Evolutionary conservation across 2,113 vertebrate species (phyloP).

Genomic region (Cyprinodon variegatus): DNA sequence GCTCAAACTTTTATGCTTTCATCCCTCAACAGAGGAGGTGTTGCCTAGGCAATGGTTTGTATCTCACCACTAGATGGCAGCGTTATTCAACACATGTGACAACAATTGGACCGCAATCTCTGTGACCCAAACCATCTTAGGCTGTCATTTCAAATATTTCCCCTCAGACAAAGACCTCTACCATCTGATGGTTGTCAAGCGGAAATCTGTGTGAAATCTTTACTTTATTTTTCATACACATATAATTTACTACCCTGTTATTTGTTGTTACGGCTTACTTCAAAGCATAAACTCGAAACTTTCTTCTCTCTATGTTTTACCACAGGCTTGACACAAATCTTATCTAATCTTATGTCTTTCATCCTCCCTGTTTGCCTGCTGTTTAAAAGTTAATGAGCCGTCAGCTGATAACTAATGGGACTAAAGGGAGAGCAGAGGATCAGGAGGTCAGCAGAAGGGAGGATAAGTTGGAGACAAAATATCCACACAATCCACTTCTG

Average conservation of each 20-base stretch:
- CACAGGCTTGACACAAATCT: constrained; percentile 32
- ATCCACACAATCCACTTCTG: constrained; percentile 15
- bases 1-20: neutral
- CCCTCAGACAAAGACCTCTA: constrained; percentile 1
- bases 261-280: neutral
- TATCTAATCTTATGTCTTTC: neutral
- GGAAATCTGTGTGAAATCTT: neutral
- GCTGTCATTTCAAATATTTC: neutral
- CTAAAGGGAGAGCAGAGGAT: constrained; percentile 43
- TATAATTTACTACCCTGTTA: neutral
- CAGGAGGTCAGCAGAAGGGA: constrained; percentile 28
- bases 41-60: neutral
- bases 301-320: constrained; percentile 25
- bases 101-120: neutral
- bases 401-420: constrained; percentile 56
- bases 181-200: neutral
- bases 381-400: constrained; percentile 65
- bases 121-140: neutral
- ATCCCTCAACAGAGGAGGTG: neutral
- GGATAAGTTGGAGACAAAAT: neutral
- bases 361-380: constrained; percentile 17
- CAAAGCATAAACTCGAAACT: neutral
- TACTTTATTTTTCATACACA: constrained; percentile 7
- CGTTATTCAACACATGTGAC: constrained; percentile 2
- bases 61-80: constrained; percentile 60